phyloP scores from a whole-genome alignment of 2,888 invertebrate genomes.

The Conops quadrifasciatus region DNA sequence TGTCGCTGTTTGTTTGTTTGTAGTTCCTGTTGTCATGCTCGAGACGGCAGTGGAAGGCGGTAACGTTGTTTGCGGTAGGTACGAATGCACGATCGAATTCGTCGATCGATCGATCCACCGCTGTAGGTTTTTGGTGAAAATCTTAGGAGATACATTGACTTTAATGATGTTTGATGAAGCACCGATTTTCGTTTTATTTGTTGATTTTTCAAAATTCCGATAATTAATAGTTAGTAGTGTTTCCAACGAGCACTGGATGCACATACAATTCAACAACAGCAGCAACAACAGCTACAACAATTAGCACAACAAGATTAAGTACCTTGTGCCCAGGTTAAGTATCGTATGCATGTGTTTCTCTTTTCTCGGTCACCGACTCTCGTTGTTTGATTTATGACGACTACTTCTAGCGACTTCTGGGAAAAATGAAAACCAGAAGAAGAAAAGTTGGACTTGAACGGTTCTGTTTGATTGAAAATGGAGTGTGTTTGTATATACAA shows the following conservation, averaged over 20 bases:
- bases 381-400: conserved; percentile 18
- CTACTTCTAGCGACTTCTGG: conserved; percentile 38
- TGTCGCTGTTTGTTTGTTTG: conserved; percentile 6
- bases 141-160: conserved; percentile 14
- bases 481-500: conserved; percentile 25
- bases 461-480: conserved; percentile 27
- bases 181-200: neutral
- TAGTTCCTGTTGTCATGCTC: neutral
- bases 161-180: conserved; percentile 26
- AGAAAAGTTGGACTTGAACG: conserved; percentile 15
- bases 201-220: neutral
- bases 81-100: neutral
- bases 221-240: conserved; percentile 23
- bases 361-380: conserved; percentile 19
- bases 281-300: conserved; percentile 19
- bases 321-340: too few relatives aligned
- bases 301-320: neutral
- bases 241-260: neutral
- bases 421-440: conserved; percentile 29
- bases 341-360: neutral
- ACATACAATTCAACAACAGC: neutral
- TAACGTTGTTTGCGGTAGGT: conserved; percentile 24
- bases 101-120: neutral
- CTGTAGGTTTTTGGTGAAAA: conserved; percentile 4
- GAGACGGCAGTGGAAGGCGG: too few relatives aligned